Evolutionary conservation across 2,113 vertebrate genomes (phyloP).

Genomic region (Halichoeres trimaculatus): DNA sequence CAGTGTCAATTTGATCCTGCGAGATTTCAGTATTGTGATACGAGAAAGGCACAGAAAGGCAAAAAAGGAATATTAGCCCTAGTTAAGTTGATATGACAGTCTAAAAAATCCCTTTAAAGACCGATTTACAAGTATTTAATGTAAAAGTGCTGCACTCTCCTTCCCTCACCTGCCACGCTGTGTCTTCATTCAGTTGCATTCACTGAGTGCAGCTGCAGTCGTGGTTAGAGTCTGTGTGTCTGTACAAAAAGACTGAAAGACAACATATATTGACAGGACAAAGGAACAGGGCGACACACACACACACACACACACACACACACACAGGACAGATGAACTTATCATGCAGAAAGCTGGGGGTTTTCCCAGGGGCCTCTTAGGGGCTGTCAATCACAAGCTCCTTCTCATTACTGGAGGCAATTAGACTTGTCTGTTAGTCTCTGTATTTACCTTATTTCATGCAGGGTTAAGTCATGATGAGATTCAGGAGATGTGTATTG

Average conservation of each 20-base stretch:
- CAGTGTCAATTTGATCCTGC: background rate
- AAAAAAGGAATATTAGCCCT: no score
- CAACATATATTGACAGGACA: constrained; percentile 72
- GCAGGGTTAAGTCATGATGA: constrained; percentile 22
- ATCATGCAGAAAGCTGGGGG: constrained; percentile 50
- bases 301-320: constrained; percentile 33
- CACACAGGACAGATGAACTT: constrained; percentile 48
- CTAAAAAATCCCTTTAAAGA: background rate
- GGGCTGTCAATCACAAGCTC: constrained; percentile 59
- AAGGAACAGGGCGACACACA: constrained; percentile 51
- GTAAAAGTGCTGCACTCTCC: background rate
- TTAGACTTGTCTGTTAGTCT: constrained; percentile 26
- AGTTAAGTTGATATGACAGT: background rate
- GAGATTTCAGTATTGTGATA: constrained; percentile 18
- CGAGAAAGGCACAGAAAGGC: background rate
- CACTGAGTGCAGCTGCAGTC: constrained; percentile 48
- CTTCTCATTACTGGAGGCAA: constrained; percentile 40
- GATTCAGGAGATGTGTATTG: constrained; percentile 37
- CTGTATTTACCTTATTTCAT: constrained; percentile 21
- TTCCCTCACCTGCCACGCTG: constrained; percentile 16
- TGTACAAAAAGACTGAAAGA: constrained; percentile 38
- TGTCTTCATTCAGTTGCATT: constrained; percentile 39
- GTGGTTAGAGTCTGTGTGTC: constrained; percentile 31
- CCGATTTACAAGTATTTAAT: background rate
- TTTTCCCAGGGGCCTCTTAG: constrained; percentile 27